phyloP scores from a whole-genome alignment of 2,797 vertebrate species.

The Muraenolepis orangiensis region DNA sequence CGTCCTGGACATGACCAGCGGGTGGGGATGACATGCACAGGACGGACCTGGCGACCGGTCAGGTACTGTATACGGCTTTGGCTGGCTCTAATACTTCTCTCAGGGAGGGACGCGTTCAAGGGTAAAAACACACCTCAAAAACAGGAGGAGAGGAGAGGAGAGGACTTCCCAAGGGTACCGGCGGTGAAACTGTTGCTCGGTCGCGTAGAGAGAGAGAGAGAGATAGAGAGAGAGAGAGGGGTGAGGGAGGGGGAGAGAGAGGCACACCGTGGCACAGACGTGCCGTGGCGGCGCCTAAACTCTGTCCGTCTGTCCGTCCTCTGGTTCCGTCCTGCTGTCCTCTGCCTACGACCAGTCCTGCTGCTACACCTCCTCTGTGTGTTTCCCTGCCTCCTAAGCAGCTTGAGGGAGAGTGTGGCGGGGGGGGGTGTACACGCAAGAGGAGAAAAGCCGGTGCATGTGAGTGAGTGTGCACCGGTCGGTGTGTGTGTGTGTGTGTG shows the following conservation, averaged over 20 bases:
- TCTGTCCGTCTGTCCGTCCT: neutral
- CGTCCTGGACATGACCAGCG: constrained; percentile 33
- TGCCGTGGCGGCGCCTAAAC: no score
- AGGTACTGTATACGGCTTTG: no score
- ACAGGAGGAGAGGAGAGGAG: neutral
- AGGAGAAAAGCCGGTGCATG: neutral
- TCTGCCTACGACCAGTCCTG: constrained; percentile 49
- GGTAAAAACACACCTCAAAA: neutral
- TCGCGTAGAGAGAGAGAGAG: neutral
- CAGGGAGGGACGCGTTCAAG: no score
- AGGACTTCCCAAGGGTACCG: no score
- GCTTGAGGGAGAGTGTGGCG: constrained; percentile 51
- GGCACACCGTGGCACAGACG: neutral
- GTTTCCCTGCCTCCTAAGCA: constrained; percentile 66
- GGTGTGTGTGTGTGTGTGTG: constrained; percentile 45
- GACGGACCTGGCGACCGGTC: no score
- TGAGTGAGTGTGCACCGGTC: neutral
- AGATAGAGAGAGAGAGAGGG: constrained; percentile 10
- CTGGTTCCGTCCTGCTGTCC: constrained; percentile 32
- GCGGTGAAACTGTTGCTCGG: constrained; percentile 55
- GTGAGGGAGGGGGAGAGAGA: constrained; percentile 9
- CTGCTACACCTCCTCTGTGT: constrained; percentile 36
- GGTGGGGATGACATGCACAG: constrained; percentile 40
- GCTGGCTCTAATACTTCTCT: no score
- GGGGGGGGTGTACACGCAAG: neutral